These are phyloP conservation scores for Nomada fabriciana DNA, from an alignment of 2,888 invertebrate species.

Conservation along the genomic window DNA sequence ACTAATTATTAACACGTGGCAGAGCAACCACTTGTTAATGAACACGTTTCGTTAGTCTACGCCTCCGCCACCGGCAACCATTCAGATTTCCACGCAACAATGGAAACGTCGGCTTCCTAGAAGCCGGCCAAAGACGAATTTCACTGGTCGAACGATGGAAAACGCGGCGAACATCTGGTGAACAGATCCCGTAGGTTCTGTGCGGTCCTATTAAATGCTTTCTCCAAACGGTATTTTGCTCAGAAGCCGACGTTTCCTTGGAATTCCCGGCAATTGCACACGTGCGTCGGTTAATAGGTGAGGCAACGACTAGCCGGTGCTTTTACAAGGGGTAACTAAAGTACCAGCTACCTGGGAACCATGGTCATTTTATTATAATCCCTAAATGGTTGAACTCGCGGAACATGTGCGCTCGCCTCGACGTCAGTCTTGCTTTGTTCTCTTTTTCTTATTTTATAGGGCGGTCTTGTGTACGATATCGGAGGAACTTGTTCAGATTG, in stretches of 20 bases:
- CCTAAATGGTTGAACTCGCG: constrained; percentile 1
- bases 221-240: constrained; percentile 59
- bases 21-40: background rate
- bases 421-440: too few relatives aligned
- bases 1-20: too few relatives aligned
- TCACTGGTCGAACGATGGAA: constrained; percentile 47
- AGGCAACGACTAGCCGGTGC: background rate
- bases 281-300: constrained; percentile 40
- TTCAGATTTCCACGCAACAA: constrained; percentile 50
- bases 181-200: constrained; percentile 67
- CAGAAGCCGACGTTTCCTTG: constrained; percentile 45
- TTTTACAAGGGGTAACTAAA: constrained; percentile 8
- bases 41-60: background rate
- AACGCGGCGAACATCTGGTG: constrained; percentile 75
- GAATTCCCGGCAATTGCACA: constrained; percentile 57
- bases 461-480: too few relatives aligned
- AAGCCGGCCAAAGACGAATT: constrained; percentile 44
- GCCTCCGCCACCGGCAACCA: constrained; percentile 16
- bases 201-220: constrained; percentile 31
- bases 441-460: too few relatives aligned
- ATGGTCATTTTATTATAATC: constrained; percentile 17
- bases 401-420: background rate
- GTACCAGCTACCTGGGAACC: constrained; percentile 16
- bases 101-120: constrained; percentile 44
- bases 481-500: too few relatives aligned